Evolutionary conservation across 23 tunicate genomes (phyloP).

Genomic region (Trididemnum clinides): DNA sequence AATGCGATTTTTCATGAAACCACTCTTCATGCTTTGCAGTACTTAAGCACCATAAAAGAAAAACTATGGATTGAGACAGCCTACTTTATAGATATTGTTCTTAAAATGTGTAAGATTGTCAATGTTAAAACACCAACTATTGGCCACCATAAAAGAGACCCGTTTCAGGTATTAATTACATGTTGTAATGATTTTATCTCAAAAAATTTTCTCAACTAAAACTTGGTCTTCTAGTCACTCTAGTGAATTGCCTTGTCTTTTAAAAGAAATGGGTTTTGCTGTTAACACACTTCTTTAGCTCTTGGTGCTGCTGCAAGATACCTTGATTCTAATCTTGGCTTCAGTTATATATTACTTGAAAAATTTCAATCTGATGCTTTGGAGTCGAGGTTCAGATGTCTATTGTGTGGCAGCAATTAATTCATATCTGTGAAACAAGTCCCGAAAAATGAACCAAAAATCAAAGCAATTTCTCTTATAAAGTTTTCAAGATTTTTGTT

Average conservation of each 20-base stretch:
- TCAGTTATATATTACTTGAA: constrained; percentile 9
- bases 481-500: constrained; percentile 19
- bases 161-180: neutral
- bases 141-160: constrained; percentile 24
- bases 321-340: constrained; percentile 12
- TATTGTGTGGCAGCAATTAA: constrained; percentile 18
- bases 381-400: constrained; percentile 19
- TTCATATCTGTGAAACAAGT: constrained; percentile 27
- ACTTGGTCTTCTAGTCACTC: constrained; percentile 16
- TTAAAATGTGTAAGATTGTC: constrained; percentile 21
- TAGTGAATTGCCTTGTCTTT: constrained; percentile 26
- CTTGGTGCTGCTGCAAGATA: constrained; percentile 12
- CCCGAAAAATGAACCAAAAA: constrained; percentile 11
- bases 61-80: neutral
- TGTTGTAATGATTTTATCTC: constrained; percentile 29
- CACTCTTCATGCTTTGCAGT: constrained; percentile 14
- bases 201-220: constrained; percentile 21
- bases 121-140: constrained; percentile 7
- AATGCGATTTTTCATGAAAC: constrained; percentile 14
- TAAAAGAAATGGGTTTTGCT: constrained; percentile 6
- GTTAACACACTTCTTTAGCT: constrained; percentile 10
- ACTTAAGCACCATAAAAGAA: neutral
- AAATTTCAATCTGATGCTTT: constrained; percentile 37
- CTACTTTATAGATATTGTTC: neutral
- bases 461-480: constrained; percentile 24